A percentile compares a stretch with the other conserved stretches of the same genome.
phyloP scores from a whole-genome alignment of 2,113 vertebrate species.

The Sylvilagus bachmani region DNA sequence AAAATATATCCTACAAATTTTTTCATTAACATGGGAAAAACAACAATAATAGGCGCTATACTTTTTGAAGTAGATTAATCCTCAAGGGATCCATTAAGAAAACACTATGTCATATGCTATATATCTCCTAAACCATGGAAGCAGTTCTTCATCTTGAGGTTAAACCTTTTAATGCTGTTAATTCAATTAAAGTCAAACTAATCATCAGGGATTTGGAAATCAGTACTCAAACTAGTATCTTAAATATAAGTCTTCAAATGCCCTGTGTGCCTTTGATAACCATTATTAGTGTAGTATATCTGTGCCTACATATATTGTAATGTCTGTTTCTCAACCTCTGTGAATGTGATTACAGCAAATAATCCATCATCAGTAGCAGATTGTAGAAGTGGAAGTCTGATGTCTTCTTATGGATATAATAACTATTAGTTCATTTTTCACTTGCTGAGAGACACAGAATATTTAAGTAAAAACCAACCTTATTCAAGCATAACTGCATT shows the following conservation, averaged over 20 bases:
- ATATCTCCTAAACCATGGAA: not conserved
- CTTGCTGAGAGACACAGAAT: slow-evolving; percentile 23
- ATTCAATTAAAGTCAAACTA: slow-evolving; percentile 28
- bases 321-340: slow-evolving; percentile 22
- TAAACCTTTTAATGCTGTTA: slow-evolving; percentile 2
- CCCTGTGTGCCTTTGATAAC: not conserved
- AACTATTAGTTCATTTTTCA: slow-evolving; percentile 57
- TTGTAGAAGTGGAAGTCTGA: not conserved
- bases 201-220: not conserved
- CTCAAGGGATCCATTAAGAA: not conserved
- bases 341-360: slow-evolving; percentile 34
- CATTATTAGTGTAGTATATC: not conserved
- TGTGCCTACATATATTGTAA: not conserved
- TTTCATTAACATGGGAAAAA: not conserved
- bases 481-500: not conserved
- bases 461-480: slow-evolving; percentile 66
- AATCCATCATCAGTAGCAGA: not conserved
- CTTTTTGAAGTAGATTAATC: not conserved
- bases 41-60: not conserved
- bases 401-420: not conserved
- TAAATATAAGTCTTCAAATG: not conserved
- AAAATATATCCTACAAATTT: not conserved
- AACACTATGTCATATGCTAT: not conserved
- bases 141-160: not conserved
- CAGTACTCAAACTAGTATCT: not conserved